These are phyloP conservation scores for Lomographa bimaculata DNA, from an alignment of 2,888 invertebrate species.

Conservation along the genomic window DNA sequence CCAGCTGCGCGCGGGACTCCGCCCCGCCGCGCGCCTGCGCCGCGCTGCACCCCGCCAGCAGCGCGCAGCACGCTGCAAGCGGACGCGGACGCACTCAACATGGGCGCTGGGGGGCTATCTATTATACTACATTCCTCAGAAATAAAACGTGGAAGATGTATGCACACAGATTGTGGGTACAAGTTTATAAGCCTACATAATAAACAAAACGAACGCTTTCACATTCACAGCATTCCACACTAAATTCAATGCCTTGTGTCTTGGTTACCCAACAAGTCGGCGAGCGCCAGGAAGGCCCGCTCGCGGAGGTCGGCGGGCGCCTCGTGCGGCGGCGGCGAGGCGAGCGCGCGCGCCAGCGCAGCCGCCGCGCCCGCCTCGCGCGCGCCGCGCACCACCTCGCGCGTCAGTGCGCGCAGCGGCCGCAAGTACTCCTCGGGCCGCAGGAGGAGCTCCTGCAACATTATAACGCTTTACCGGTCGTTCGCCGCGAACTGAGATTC, in stretches of 20 bases:
- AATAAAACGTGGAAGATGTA: no score
- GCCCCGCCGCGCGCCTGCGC: constrained; percentile 74
- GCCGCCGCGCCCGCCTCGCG: constrained; percentile 75
- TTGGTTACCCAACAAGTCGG: constrained; percentile 91
- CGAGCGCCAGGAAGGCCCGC: constrained; percentile 91
- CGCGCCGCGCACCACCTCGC: constrained; percentile 95
- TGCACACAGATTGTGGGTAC: no score
- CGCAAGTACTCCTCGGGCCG: constrained; percentile 96
- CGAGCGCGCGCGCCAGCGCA: constrained; percentile 86
- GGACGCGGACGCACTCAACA: no score
- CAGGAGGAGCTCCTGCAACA: constrained; percentile 89
- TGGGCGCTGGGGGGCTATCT: no score
- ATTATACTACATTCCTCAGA: no score
- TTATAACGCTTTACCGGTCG: no score
- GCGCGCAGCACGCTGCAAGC: constrained; percentile 87
- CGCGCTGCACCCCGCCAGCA: constrained; percentile 85
- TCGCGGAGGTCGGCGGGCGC: constrained; percentile 83
- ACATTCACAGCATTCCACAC: no score
- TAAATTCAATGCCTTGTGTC: no score
- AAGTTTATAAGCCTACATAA: no score
- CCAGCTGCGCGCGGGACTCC: constrained; percentile 66
- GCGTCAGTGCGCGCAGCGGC: constrained; percentile 91
- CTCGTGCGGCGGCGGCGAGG: constrained; percentile 81
- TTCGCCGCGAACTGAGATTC: no score
- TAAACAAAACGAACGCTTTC: no score